Evolutionary conservation across 2,113 vertebrate genomes (phyloP).

Genomic region (Ceyx margarethae): DNA sequence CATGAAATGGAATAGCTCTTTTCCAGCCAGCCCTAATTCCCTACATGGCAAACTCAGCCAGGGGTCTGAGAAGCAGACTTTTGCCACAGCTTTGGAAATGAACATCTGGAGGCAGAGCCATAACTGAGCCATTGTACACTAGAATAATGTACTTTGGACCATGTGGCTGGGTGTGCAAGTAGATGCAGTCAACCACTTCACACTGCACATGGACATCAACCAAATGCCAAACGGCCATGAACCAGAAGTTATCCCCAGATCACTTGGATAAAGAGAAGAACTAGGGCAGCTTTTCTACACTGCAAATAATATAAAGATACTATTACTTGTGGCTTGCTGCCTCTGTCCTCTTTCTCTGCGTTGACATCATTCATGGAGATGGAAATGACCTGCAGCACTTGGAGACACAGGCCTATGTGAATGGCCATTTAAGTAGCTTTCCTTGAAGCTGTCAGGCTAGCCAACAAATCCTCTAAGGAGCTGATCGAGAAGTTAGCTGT

Average conservation of each 20-base stretch:
- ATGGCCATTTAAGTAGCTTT: neutral
- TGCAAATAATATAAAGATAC: neutral
- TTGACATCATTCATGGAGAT: neutral
- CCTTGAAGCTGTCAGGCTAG: neutral
- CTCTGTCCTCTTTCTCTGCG: neutral
- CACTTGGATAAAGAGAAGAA: neutral
- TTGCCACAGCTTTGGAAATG: neutral
- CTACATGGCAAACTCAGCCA: neutral
- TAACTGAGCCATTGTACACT: neutral
- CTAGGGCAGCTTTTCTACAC: neutral
- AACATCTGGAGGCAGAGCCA: conserved; percentile 15
- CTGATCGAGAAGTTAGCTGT: neutral
- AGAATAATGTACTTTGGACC: neutral
- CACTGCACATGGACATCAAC: neutral
- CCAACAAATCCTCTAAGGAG: neutral
- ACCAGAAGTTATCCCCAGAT: neutral
- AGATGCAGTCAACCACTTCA: neutral
- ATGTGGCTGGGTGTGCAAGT: neutral
- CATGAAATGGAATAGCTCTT: neutral
- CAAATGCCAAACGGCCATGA: neutral
- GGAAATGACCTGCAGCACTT: neutral
- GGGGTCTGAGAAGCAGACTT: neutral
- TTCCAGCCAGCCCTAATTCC: neutral
- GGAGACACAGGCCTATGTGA: neutral
- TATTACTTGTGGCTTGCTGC: neutral